These are phyloP conservation scores for Zygogramma bicolorata DNA, from an alignment of 2,888 invertebrate species.

Conservation along the genomic window DNA sequence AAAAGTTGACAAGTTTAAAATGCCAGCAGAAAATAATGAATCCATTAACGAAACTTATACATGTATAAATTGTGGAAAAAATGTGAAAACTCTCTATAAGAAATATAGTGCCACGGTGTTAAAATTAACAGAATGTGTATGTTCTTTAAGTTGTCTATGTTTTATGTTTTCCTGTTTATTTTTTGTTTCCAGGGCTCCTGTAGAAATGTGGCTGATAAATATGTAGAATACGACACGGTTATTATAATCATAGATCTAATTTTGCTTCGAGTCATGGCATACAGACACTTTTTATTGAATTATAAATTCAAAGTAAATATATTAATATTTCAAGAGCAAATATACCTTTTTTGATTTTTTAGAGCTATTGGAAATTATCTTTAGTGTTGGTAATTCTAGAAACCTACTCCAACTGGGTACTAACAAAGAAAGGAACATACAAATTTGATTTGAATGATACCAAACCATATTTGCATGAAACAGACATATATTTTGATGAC, in stretches of 20 bases:
- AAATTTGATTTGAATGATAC: slow-evolving; percentile 40
- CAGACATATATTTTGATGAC: slow-evolving; percentile 56
- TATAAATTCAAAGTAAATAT: slow-evolving; percentile 78
- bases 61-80: slow-evolving; percentile 79
- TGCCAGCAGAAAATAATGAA: background rate
- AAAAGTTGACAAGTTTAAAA: background rate
- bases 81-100: slow-evolving; percentile 74
- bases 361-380: slow-evolving; percentile 76
- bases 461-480: slow-evolving; percentile 49
- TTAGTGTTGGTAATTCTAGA: slow-evolving; percentile 84
- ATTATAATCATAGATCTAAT: slow-evolving; percentile 89
- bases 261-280: slow-evolving; percentile 83
- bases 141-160: slow-evolving; percentile 56
- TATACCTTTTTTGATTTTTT: no score
- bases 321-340: no score
- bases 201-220: slow-evolving; percentile 84
- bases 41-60: slow-evolving; percentile 45
- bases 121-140: slow-evolving; percentile 82
- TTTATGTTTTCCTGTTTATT: slow-evolving; percentile 1
- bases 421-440: slow-evolving; percentile 22
- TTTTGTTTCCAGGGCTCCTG: slow-evolving; percentile 77
- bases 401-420: slow-evolving; percentile 80
- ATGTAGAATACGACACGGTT: slow-evolving; percentile 91
- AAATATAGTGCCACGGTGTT: slow-evolving; percentile 79
- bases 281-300: slow-evolving; percentile 88